phyloP scores from a whole-genome alignment of 2,888 invertebrate genomes.

The Caenorhabditis zanzibari region DNA sequence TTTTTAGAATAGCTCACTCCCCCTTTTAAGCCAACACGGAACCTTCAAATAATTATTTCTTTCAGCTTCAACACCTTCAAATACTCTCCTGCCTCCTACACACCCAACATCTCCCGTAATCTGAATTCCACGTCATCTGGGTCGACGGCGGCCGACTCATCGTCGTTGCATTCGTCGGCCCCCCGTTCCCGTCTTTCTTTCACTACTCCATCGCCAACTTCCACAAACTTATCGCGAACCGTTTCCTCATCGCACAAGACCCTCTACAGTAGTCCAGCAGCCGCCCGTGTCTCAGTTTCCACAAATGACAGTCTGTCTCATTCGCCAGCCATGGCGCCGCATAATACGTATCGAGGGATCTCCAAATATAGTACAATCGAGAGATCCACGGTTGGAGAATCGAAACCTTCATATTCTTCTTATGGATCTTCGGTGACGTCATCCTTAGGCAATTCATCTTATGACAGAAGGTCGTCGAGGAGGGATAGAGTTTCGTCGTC shows the following conservation, averaged over 20 bases:
- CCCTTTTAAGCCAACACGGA: too few relatives aligned
- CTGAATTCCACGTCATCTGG: slow-evolving; percentile 48
- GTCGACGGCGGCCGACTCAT: slow-evolving; percentile 29
- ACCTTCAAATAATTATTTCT: neutral
- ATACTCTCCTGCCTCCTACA: slow-evolving; percentile 60
- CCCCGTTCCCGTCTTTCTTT: slow-evolving; percentile 24
- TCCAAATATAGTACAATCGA: slow-evolving; percentile 56
- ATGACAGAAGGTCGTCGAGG: slow-evolving; percentile 37
- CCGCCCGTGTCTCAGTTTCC: slow-evolving; percentile 62
- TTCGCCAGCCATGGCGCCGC: slow-evolving; percentile 20
- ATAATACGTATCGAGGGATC: slow-evolving; percentile 50
- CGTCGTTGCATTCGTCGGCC: slow-evolving; percentile 27
- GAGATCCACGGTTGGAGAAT: slow-evolving; percentile 25
- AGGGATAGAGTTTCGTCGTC: slow-evolving; percentile 20
- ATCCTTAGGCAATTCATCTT: slow-evolving; percentile 6
- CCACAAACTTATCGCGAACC: slow-evolving; percentile 41
- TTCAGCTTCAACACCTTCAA: slow-evolving; percentile 59
- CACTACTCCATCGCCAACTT: slow-evolving; percentile 25
- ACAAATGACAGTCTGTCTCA: slow-evolving; percentile 52
- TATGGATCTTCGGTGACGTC: slow-evolving; percentile 29
- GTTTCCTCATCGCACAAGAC: slow-evolving; percentile 50
- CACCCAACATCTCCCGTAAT: slow-evolving; percentile 58
- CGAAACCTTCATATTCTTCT: slow-evolving; percentile 36
- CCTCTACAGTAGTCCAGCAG: slow-evolving; percentile 64
- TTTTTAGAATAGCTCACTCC: too few relatives aligned